Percentiles rank a stretch among this genome's conserved stretches.
Evolutionary conservation across 2,888 invertebrate species (phyloP).

Genomic region (Tetragonula carbonaria): DNA sequence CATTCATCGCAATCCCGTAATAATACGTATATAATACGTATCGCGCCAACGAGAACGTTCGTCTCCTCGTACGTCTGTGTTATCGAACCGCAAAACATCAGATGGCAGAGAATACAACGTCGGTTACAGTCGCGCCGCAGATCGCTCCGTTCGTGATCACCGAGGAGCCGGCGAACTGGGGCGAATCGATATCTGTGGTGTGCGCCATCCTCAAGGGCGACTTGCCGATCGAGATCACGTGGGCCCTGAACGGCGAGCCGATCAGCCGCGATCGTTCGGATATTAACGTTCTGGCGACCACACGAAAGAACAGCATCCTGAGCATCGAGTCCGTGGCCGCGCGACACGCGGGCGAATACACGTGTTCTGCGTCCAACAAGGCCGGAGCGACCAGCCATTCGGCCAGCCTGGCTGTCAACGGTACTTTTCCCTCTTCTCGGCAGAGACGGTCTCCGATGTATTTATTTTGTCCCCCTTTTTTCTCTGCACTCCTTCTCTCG

Average conservation of each 20-base stretch:
- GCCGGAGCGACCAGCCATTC: constrained; percentile 85
- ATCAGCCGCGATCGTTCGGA: constrained; percentile 80
- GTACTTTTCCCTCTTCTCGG: constrained; percentile 77
- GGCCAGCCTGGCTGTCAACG: constrained; percentile 85
- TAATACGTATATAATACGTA: neutral
- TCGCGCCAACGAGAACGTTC: neutral
- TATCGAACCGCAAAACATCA: no score
- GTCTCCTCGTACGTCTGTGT: no score
- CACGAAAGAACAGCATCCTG: constrained; percentile 85
- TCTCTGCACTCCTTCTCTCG: constrained; percentile 21
- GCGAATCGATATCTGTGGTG: constrained; percentile 90
- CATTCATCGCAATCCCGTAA: constrained; percentile 2
- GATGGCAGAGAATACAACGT: neutral
- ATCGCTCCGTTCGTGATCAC: constrained; percentile 90
- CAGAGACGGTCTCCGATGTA: constrained; percentile 43
- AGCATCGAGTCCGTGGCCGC: constrained; percentile 85
- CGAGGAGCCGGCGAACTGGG: constrained; percentile 91
- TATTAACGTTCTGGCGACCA: constrained; percentile 83
- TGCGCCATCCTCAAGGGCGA: constrained; percentile 92
- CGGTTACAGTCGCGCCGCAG: constrained; percentile 87
- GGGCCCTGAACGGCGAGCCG: constrained; percentile 82
- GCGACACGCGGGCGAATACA: constrained; percentile 85
- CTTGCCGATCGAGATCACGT: constrained; percentile 87
- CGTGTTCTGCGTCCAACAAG: constrained; percentile 85
- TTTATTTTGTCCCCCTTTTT: neutral